Percentiles rank a stretch among this genome's conserved stretches.
Conservation (phyloP, 1,140 invertebrate genomes). For the Drosophila malerkotliana region DNA sequence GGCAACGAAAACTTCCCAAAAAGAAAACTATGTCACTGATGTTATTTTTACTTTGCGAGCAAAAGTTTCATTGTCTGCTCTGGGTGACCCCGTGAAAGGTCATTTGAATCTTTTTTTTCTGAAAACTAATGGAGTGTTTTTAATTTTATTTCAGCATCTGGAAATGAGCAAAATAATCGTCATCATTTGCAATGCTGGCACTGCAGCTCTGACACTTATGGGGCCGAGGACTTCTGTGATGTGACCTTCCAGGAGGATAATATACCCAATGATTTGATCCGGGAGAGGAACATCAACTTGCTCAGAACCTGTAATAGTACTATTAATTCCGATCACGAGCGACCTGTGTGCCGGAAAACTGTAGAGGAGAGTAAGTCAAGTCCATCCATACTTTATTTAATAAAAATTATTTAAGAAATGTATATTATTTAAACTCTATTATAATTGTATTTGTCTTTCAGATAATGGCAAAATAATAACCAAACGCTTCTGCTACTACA, state of each 20-base stretch:
- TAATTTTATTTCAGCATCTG: slow-evolving; percentile 26
- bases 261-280: slow-evolving; percentile 69
- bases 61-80: slow-evolving; percentile 11
- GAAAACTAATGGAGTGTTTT: slow-evolving; percentile 5
- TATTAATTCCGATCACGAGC: slow-evolving; percentile 76
- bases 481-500: slow-evolving; percentile 83
- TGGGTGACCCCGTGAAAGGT: slow-evolving; percentile 35
- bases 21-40: slow-evolving; percentile 38
- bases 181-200: slow-evolving; percentile 74
- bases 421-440: not conserved
- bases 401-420: not conserved
- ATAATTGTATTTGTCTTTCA: slow-evolving; percentile 12
- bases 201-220: slow-evolving; percentile 76
- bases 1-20: not conserved
- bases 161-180: slow-evolving; percentile 45
- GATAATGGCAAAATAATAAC: slow-evolving; percentile 74
- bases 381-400: not conserved
- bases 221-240: slow-evolving; percentile 75
- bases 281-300: slow-evolving; percentile 70
- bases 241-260: slow-evolving; percentile 74
- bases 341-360: slow-evolving; percentile 78
- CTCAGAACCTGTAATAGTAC: slow-evolving; percentile 73
- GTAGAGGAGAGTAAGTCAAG: slow-evolving; percentile 68
- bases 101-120: not conserved
- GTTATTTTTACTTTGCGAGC: slow-evolving; percentile 21